Conservation (phyloP, 1,140 invertebrate species). For the Drosophila arawakana region DNA sequence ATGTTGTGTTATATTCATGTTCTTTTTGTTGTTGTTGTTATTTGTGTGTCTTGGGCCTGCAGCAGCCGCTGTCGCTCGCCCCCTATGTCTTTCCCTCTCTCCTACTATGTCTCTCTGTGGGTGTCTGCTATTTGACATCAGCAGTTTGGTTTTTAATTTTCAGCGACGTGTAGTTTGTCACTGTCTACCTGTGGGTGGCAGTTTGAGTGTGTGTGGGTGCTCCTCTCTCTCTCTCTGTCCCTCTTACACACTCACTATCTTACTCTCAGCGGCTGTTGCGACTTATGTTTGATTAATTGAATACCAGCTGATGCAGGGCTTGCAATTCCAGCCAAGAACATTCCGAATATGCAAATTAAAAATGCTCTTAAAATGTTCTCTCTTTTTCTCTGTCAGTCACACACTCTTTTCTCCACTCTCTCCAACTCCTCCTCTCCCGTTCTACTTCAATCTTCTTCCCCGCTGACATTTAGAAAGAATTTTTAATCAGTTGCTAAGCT, state of each 20-base stretch:
- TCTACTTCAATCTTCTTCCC: no score
- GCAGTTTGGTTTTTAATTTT: constrained; percentile 61
- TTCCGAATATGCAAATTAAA: constrained; percentile 64
- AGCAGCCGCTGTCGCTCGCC: no score
- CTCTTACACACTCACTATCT: neutral
- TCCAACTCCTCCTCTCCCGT: no score
- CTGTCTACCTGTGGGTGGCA: constrained; percentile 29
- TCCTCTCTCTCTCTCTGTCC: neutral
- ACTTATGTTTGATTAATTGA: constrained; percentile 60
- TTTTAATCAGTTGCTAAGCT: constrained; percentile 17
- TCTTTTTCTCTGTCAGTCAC: no score
- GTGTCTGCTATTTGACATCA: constrained; percentile 28
- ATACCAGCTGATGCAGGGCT: constrained; percentile 28
- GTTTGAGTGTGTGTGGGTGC: constrained; percentile 7
- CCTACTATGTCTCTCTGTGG: neutral
- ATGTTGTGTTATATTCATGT: constrained; percentile 47
- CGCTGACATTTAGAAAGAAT: constrained; percentile 5
- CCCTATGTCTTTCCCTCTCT: no score
- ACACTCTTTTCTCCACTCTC: no score
- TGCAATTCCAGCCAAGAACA: constrained; percentile 36
- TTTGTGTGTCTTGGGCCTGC: constrained; percentile 16
- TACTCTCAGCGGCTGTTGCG: constrained; percentile 17
- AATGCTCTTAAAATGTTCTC: constrained; percentile 8
- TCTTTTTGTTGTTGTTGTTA: constrained; percentile 1
- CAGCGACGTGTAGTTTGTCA: constrained; percentile 46